A percentile compares a stretch with the other conserved stretches of the same genome.
Conservation (phyloP, 2,797 vertebrate genomes). For the Poeciliopsis paucimaculata region DNA sequence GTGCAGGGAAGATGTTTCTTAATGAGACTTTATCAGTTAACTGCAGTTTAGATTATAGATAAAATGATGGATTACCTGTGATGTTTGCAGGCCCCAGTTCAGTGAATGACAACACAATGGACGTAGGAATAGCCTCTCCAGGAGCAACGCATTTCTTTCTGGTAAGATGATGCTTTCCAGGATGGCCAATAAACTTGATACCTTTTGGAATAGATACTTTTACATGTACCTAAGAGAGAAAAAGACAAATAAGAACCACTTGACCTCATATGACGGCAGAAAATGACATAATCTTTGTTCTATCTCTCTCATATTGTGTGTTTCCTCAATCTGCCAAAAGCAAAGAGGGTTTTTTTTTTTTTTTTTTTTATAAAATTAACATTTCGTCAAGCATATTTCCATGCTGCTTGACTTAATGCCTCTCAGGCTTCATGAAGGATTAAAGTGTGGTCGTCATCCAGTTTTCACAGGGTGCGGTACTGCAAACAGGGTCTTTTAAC, state of each 20-base stretch:
- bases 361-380: constrained; percentile 63
- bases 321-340: constrained; percentile 72
- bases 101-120: constrained; percentile 88
- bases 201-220: constrained; percentile 91
- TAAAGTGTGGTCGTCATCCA: constrained; percentile 70
- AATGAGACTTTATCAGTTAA: not conserved
- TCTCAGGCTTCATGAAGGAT: constrained; percentile 73
- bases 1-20: not conserved
- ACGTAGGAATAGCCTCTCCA: constrained; percentile 87
- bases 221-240: constrained; percentile 84
- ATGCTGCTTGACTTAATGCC: constrained; percentile 77
- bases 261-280: constrained; percentile 50
- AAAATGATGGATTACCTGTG: constrained; percentile 79
- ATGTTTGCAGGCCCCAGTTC: constrained; percentile 90
- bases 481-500: constrained; percentile 63
- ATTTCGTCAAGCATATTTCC: constrained; percentile 75
- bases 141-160: constrained; percentile 90
- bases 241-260: constrained; percentile 38
- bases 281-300: constrained; percentile 56
- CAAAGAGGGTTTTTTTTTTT: constrained; percentile 14
- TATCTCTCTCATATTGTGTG: constrained; percentile 68
- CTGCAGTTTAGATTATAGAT: not conserved
- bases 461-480: constrained; percentile 68
- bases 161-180: constrained; percentile 89
- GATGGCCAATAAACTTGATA: constrained; percentile 91